Conservation (phyloP, 2,888 invertebrate genomes). For the Hirtodrosophila trivittata region DNA sequence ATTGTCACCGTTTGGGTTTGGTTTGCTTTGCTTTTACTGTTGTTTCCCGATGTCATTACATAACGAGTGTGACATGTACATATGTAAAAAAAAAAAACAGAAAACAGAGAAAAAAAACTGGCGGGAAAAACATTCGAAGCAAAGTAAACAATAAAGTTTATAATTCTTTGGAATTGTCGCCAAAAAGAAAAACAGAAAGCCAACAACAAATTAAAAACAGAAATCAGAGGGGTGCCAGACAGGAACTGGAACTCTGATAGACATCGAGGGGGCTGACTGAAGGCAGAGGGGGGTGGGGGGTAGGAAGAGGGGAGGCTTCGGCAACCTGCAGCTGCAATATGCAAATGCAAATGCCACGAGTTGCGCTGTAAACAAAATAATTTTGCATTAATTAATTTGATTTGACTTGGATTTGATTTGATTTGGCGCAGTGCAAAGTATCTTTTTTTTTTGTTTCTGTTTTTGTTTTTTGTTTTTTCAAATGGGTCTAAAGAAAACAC, state of each 20-base stretch:
- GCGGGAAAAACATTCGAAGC: slow-evolving; percentile 61
- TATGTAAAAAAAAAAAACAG: slow-evolving; percentile 16
- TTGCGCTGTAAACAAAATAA: slow-evolving; percentile 67
- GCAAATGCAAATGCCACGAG: slow-evolving; percentile 54
- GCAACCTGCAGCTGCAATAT: slow-evolving; percentile 66
- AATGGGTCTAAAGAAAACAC: slow-evolving; percentile 19
- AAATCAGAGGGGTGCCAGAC: background rate
- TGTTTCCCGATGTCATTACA: slow-evolving; percentile 61
- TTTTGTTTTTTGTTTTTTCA: slow-evolving; percentile 1
- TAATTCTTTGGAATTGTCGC: slow-evolving; percentile 58
- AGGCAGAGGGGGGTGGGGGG: background rate
- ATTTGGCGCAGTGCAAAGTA: slow-evolving; percentile 31
- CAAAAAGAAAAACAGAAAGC: background rate
- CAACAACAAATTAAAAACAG: background rate
- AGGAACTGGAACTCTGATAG: background rate
- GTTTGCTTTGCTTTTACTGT: too few species aligned
- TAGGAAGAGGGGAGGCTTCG: background rate
- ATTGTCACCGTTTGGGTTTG: slow-evolving; percentile 21
- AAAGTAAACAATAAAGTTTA: slow-evolving; percentile 62
- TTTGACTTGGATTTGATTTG: slow-evolving; percentile 11
- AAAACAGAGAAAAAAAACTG: slow-evolving; percentile 49
- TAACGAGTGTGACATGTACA: slow-evolving; percentile 53
- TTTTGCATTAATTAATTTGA: slow-evolving; percentile 51
- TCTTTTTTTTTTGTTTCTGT: background rate
- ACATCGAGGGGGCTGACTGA: too few species aligned